A percentile compares a stretch with the other conserved stretches of the same genome.
These are phyloP conservation scores for Campoplex nolae DNA, from an alignment of 2,888 invertebrate species.

Conservation along the genomic window DNA sequence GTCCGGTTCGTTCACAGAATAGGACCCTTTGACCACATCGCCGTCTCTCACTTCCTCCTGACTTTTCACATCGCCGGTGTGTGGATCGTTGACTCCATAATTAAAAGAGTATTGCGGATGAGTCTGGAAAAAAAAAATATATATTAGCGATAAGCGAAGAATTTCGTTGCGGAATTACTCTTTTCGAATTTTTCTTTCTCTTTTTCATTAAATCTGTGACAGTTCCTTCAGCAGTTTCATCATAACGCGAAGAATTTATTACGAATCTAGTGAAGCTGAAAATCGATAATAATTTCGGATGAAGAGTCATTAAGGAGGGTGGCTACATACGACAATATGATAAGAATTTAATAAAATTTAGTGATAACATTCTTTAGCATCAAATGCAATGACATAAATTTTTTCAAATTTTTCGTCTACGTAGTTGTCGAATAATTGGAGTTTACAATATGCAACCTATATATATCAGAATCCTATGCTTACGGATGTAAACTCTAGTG, in stretches of 20 bases:
- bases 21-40: conserved; percentile 79
- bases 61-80: conserved; percentile 80
- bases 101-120: conserved; percentile 79
- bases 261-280: no score
- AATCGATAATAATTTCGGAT: no score
- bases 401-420: no score
- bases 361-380: no score
- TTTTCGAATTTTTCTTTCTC: not conserved
- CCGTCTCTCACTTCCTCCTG: conserved; percentile 79
- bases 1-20: conserved; percentile 79
- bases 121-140: conserved; percentile 70
- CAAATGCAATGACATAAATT: no score
- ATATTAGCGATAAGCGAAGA: not conserved
- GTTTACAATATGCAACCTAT: no score
- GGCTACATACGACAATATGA: no score
- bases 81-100: conserved; percentile 80
- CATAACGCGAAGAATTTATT: not conserved
- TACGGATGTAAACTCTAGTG: no score
- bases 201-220: not conserved
- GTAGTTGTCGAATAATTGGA: no score
- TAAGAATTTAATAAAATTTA: no score
- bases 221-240: not conserved
- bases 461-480: no score
- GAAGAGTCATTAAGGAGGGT: no score
- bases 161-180: not conserved